Conservation (phyloP, 2,113 vertebrate genomes). For the Amphilophus citrinellus region DNA sequence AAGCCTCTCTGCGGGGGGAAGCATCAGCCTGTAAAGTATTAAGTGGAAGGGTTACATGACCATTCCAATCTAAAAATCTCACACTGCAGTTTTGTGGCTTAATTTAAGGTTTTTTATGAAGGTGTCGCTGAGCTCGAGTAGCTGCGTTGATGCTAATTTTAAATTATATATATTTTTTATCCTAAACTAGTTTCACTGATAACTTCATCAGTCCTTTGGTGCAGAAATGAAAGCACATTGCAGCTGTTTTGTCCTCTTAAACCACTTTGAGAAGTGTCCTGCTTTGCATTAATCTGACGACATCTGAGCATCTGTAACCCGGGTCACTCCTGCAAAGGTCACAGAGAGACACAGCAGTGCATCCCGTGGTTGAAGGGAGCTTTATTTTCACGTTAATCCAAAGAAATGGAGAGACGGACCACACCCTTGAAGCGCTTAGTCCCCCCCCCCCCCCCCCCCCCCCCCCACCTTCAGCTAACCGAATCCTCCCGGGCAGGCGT, state of each 20-base stretch:
- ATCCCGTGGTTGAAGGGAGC: neutral
- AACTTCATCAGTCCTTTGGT: rapidly evolving
- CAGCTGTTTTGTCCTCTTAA: too few species aligned
- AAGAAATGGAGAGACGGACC: neutral
- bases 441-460: neutral
- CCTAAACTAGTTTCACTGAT: neutral
- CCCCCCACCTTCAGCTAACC: constrained; percentile 30
- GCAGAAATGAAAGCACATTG: too few species aligned
- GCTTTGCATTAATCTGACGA: neutral
- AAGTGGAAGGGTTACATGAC: constrained; percentile 24
- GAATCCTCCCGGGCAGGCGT: neutral
- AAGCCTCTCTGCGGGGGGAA: neutral
- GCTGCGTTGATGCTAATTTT: constrained; percentile 3
- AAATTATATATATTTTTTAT: too few species aligned
- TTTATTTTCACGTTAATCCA: too few species aligned
- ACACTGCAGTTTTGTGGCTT: constrained; percentile 27
- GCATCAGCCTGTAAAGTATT: constrained; percentile 54
- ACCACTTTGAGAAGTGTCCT: neutral
- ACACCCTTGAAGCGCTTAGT: constrained; percentile 34
- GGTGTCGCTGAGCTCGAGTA: neutral
- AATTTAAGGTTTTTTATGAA: constrained; percentile 17
- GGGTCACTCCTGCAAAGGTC: too few species aligned
- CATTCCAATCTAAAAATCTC: neutral
- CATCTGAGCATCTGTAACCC: neutral
- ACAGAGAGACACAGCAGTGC: neutral